Percentiles rank a stretch among this genome's conserved stretches.
These are phyloP conservation scores for Laterallus jamaicensis DNA, from an alignment of 2,113 vertebrate species.

Conservation along the genomic window DNA sequence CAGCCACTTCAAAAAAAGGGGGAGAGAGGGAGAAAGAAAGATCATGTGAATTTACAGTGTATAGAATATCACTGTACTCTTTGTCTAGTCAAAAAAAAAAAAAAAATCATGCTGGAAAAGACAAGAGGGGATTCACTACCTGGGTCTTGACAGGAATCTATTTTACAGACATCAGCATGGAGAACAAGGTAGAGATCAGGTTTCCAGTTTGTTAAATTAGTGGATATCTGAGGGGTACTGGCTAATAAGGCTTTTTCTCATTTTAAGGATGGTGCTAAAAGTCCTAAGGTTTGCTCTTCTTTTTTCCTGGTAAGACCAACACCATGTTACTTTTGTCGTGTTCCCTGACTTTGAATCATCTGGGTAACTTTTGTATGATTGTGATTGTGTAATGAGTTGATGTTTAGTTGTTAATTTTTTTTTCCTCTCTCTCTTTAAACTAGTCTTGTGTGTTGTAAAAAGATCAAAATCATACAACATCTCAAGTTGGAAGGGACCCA, in stretches of 20 bases:
- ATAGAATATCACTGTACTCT: background rate
- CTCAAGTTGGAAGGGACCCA: background rate
- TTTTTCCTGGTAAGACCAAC: constrained; percentile 33
- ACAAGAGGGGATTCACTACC: background rate
- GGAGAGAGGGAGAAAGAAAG: background rate
- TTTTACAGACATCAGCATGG: background rate
- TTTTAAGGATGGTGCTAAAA: constrained; percentile 53
- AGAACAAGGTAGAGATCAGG: constrained; percentile 22
- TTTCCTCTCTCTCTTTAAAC: background rate
- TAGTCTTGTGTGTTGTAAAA: background rate
- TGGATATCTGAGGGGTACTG: background rate
- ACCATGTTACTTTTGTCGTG: background rate
- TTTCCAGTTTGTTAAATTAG: constrained; percentile 55
- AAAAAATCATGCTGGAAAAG: background rate
- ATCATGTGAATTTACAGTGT: background rate
- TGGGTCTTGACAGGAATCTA: constrained; percentile 10
- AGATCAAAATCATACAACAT: background rate
- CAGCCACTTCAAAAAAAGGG: background rate
- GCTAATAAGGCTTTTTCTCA: constrained; percentile 29
- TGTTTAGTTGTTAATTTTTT: background rate
- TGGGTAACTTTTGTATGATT: background rate
- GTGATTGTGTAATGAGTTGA: accelerated
- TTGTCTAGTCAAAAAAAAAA: background rate
- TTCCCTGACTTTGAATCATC: background rate
- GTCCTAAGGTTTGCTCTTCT: constrained; percentile 42